These are phyloP conservation scores for Tetraneura akinire DNA, from an alignment of 1,140 invertebrate genomes.

Conservation along the genomic window DNA sequence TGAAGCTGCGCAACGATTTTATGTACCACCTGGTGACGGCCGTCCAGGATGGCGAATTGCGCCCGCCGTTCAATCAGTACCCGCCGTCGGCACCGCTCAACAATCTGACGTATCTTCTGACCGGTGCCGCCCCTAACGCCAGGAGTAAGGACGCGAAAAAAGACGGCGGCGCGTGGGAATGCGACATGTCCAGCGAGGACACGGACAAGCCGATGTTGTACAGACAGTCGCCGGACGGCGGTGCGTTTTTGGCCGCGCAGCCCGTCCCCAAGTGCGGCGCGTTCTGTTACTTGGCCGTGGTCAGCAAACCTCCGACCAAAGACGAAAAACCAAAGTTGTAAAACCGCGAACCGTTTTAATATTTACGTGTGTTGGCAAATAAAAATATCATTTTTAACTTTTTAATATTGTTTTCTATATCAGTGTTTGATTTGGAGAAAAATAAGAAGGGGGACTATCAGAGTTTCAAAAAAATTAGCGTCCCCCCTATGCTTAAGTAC, in stretches of 20 bases:
- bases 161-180: constrained; percentile 1
- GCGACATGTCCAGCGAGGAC: constrained; percentile 16
- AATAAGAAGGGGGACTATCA: too few species aligned
- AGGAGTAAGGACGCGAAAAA: background rate
- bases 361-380: too few species aligned
- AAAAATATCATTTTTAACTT: too few species aligned
- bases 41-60: constrained; percentile 59
- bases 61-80: constrained; percentile 59
- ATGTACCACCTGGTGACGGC: constrained; percentile 61
- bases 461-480: too few species aligned
- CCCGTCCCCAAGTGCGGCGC: constrained; percentile 62
- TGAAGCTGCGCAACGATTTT: constrained; percentile 62
- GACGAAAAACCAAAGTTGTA: constrained; percentile 23
- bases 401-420: too few species aligned
- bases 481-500: too few species aligned
- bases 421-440: too few species aligned
- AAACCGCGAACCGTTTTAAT: too few species aligned
- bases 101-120: constrained; percentile 11
- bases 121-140: background rate
- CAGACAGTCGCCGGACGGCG: constrained; percentile 62
- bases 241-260: constrained; percentile 61
- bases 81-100: constrained; percentile 58
- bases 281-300: constrained; percentile 62
- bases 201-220: constrained; percentile 58
- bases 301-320: constrained; percentile 56